Base-by-base conservation (phyloP, 1,140 invertebrate species). In the Megalonaias nervosa region DNA sequence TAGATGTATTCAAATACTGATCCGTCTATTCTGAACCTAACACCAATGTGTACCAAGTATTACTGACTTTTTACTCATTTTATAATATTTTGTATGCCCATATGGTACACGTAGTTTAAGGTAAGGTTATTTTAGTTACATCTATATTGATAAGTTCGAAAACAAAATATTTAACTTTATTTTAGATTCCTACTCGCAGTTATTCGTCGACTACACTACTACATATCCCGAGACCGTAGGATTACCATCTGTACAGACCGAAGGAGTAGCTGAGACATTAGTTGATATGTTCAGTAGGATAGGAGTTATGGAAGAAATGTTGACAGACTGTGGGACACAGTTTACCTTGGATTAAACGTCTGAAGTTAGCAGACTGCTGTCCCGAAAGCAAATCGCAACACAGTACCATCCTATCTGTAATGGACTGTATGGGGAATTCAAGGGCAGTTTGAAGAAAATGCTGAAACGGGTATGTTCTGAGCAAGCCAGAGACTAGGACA, bases 401-500 rank as follows among this genome's bases (percentile, higher is more conserved):
- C 75, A 66, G 1, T 82, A 82, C 26, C 73, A 82, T 68, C 73
- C 81, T 23, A 71, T 62, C 57, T 75, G 66, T 65, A 82, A 82
- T 55, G 77, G 81, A 17, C 59, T 78, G 76, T 61, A 1, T n/a
- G n/a, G n/a, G n/a, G n/a, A n/a, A n/a, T n/a, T n/a, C n/a, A n/a
- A n/a, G n/a, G n/a, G n/a, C n/a, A 79, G 57, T 15, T 62, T 81
- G 56, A 79, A 81, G 62, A 19, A 56, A n/a, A 82, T 72, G 82
- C 59, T 90, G n/a, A 82, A 82, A 59, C 79, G 67, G 31, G 55
- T 86, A 68, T 89, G 85, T 81, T 61, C 75, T 21, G 76, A 84
- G 56, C 70, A 77, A 67, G 73, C 74, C 16, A 83, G 82, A 76
- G 80, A 89, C 26, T 90, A 88, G 89, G 84, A 90, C 71, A 60